phyloP scores from a whole-genome alignment of 30 jellyfish, hydroid and myxozoan species.

The Turritopsis rubra region DNA sequence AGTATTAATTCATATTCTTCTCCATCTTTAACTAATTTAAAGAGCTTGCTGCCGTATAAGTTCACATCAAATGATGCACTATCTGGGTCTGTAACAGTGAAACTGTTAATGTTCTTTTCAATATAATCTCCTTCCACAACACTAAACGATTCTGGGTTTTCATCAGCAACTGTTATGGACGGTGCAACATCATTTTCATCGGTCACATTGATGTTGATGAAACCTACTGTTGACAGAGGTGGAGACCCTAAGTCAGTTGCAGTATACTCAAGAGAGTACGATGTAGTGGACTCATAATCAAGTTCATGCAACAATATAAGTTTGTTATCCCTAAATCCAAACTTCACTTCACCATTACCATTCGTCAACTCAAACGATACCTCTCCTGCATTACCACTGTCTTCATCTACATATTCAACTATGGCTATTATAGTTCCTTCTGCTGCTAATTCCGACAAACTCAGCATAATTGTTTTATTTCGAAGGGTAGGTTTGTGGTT shows the following conservation, averaged over 20 bases:
- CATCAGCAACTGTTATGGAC: neutral
- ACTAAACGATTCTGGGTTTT: neutral
- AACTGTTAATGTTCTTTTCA: neutral
- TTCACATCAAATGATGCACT: neutral
- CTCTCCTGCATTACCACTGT: neutral
- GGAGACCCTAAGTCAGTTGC: neutral
- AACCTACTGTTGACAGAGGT: neutral
- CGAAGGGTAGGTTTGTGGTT: neutral
- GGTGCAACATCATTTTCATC: slow-evolving; percentile 11
- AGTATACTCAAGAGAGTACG: neutral
- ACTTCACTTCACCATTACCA: neutral
- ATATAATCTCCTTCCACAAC: slow-evolving; percentile 1
- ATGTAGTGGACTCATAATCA: neutral
- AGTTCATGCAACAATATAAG: neutral
- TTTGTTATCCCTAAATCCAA: neutral
- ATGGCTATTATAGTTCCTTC: neutral
- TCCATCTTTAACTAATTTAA: neutral
- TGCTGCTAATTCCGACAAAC: neutral
- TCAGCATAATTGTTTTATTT: neutral
- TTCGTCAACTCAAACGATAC: neutral
- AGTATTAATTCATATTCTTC: neutral
- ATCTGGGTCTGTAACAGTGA: slow-evolving; percentile 20
- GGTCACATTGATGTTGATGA: neutral
- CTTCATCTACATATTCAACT: neutral
- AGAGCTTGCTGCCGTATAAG: neutral